phyloP scores from a whole-genome alignment of 1,140 invertebrate genomes.

The Drosophila funebris region DNA sequence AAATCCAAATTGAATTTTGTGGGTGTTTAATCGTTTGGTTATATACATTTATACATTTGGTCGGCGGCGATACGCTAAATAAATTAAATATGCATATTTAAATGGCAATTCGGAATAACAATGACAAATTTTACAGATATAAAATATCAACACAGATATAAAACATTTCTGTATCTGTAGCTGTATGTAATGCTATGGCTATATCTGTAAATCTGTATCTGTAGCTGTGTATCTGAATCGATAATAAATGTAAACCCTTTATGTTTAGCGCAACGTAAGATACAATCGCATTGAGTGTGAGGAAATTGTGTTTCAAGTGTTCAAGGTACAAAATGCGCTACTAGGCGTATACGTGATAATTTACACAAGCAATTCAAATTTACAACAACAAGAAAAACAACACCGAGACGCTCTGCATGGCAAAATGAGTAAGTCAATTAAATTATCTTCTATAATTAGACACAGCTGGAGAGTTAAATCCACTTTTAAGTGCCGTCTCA shows the following conservation, averaged over 20 bases:
- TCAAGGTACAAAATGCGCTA: slow-evolving; percentile 37
- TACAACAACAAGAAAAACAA: slow-evolving; percentile 27
- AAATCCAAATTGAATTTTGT: slow-evolving; percentile 59
- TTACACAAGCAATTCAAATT: neutral
- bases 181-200: neutral
- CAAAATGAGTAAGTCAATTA: slow-evolving; percentile 64
- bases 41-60: slow-evolving; percentile 10
- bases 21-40: slow-evolving; percentile 10
- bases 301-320: slow-evolving; percentile 2
- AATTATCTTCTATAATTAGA: neutral
- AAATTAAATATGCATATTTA: slow-evolving; percentile 75
- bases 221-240: slow-evolving; percentile 1
- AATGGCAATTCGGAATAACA: slow-evolving; percentile 56
- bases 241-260: slow-evolving; percentile 36
- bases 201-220: slow-evolving; percentile 22
- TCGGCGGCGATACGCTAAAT: slow-evolving; percentile 33
- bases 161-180: slow-evolving; percentile 33
- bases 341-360: slow-evolving; percentile 75
- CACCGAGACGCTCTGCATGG: slow-evolving; percentile 18
- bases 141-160: slow-evolving; percentile 31
- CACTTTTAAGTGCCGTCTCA: slow-evolving; percentile 12
- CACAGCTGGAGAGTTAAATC: too few relatives aligned
- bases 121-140: slow-evolving; percentile 41
- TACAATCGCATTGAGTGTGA: slow-evolving; percentile 15
- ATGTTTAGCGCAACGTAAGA: slow-evolving; percentile 10